Base-by-base conservation (phyloP, 2,113 vertebrate genomes). In the Forbesichthys agassizii region DNA sequence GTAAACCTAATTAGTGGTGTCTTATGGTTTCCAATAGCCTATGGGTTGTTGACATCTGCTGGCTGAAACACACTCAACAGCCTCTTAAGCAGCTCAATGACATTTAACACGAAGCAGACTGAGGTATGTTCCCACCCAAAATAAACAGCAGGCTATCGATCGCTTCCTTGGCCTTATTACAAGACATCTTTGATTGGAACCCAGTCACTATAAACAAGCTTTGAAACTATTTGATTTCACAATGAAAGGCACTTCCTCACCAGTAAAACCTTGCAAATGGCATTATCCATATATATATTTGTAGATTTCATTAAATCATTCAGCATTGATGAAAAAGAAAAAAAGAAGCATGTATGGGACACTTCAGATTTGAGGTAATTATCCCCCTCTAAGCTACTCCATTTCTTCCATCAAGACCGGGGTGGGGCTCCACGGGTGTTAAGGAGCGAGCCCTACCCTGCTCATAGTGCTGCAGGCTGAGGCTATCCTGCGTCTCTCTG, bases 361-460 rank as follows among this genome's bases (percentile, higher is more conserved):
- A 33, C n/a, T 56, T 8, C 54, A 56, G 33, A n/a, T 48, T 88
- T 0, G 69, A 76, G 61, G 59, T 48, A 61, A 36, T 27, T 11
- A 2, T 13, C 1, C 4, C 9, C 9, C 11, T 42, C 0, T 56
- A 2, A 68, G 11, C 75, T 46, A 46, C 12, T 66, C 54, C 16
- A 71, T 14, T 65, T 10, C 60, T 33, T 1, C 2, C 9, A 11
- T 10, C 52, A 4, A 5, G 9, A 5, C 33, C 57, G 1, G 16
- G 16, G 1, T 74, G 61, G 48, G 1, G 13, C 0, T 14, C 11
- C 0, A 71, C 4, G n/a, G 11, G 3, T 0, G 57, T 56, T 8
- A 73, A 69, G 48, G 75, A 67, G 66, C 48, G 47, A 33, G 62
- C 51, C 49, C 78, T 61, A 51, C 65, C 84, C 27, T 71, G 65